Base-by-base conservation (phyloP, 2,888 invertebrate genomes). In the Harpalus rufipes region DNA sequence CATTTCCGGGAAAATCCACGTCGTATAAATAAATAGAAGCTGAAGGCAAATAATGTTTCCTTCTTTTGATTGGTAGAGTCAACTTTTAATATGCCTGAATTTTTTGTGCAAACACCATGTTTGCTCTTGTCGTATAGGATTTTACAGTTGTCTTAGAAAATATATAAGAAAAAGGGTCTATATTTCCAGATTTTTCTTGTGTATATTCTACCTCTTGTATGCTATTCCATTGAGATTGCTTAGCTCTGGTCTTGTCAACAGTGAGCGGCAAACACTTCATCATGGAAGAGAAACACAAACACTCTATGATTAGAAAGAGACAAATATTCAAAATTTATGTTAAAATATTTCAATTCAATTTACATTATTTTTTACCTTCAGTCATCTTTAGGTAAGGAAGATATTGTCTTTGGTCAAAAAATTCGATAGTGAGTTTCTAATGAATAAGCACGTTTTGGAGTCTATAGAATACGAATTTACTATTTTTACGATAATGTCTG, bases 191-290 rank as follows among this genome's bases (percentile, higher is more conserved):
- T 85, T 85, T 85, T 80, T 85, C 80, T 79, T 79, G 80, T 85
- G 72, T 85, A 85, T 85, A 80, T 80, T 68, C 80, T 72, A 68
- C 59, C 85, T 85, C 65, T 16, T 85, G 85, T 79, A 85, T 80
- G 85, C 85, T 85, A 85, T 85, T 80, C 85, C 85, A 85, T 85
- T 85, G 85, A 85, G 85, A 85, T 85, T 85, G 85, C 72, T 68
- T 85, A 85, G 79, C 58, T 78, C 58, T 56, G 56, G 58, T 44
- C 74, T 32, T 74, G 72, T 39, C 21, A 59, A n/a, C 25, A 56
- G 18, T 5, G 32, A 78, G 84, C 84, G 84, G 84, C 76, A 80
- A 58, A 80, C 59, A 41, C 59, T 80, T 32, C 56, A 59, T 58
- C 78, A 78, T 7, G 6, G 44, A 41, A 14, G 10, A 7, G n/a